A percentile compares a stretch with the other conserved stretches of the same genome.
Evolutionary conservation across 2,797 vertebrate species (phyloP).

Genomic region (Meda fulgida): DNA sequence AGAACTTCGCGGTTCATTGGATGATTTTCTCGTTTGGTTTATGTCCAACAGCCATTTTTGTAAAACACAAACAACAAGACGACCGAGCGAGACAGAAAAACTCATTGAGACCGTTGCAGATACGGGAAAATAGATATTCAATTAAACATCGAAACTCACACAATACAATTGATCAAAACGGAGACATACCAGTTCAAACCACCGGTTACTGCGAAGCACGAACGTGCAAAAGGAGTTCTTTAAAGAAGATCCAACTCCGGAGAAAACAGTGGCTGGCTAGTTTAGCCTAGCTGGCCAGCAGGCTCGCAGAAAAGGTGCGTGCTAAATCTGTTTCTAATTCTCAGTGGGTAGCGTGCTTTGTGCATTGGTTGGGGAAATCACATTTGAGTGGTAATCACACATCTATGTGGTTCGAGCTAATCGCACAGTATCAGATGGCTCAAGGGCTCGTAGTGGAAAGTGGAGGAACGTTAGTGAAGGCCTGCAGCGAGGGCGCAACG

Average conservation of each 20-base stretch:
- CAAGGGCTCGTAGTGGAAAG: not conserved
- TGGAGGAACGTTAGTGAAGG: not conserved
- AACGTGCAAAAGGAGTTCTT: constrained; percentile 35
- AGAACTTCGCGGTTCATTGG: constrained; percentile 47
- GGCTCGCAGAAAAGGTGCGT: constrained; percentile 47
- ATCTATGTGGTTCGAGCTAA: not conserved
- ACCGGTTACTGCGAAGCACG: constrained; percentile 9
- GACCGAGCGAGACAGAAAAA: constrained; percentile 56
- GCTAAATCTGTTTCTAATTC: not conserved
- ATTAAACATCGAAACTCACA: constrained; percentile 11
- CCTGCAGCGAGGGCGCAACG: constrained; percentile 21
- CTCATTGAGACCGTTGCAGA: constrained; percentile 52
- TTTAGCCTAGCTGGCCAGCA: constrained; percentile 57
- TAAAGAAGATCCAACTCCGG: constrained; percentile 46
- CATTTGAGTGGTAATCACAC: not conserved
- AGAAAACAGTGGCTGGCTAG: constrained; percentile 55
- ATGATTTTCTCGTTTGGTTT: constrained; percentile 67
- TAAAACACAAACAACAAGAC: constrained; percentile 79
- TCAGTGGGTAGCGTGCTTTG: not conserved
- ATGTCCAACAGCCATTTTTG: constrained; percentile 74
- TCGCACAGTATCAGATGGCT: not conserved
- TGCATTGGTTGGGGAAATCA: not conserved
- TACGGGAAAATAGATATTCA: constrained; percentile 9
- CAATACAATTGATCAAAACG: constrained; percentile 16
- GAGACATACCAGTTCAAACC: not conserved